Base-by-base conservation (phyloP, 2,113 vertebrate species). In the Indicator indicator region DNA sequence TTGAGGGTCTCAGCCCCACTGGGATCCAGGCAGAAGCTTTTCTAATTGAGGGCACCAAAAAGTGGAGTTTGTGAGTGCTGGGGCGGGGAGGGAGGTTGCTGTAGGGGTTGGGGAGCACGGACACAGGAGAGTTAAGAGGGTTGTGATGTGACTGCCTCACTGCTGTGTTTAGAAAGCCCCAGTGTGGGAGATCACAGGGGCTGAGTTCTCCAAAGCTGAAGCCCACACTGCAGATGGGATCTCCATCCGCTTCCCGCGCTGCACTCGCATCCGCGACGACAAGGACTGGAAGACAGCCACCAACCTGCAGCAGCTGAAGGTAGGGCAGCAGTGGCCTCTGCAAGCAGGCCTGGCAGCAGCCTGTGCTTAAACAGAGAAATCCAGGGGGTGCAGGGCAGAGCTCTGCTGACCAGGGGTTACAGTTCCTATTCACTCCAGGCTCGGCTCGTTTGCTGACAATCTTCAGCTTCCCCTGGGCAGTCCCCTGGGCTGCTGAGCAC, bases 101-200 rank as follows among this genome's bases (percentile, higher is more conserved):
- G 15, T 7, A 27, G 60, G 27, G 27, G 73, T 3, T 16, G 3
- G 32, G 23, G 63, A 54, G 13, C 21, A 9, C 27, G 13, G 36
- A 4, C 2, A 0, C 5, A 0, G 8, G 5, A 18, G 44, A 10
- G 28, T n/a, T 64, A 16, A 21, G 8, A 4, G 50, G 11, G 20
- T 2, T 5, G 28, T 89, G 88, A 90, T 2, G 0, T 23, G 68
- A 11, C 12, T 72, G 50, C 67, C 50, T 54, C 24, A 5, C 27
- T 44, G 4, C 58, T 85, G 36, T 93, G 27, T 72, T 16, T 95
- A 99, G 99, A 98, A 97, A 94, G 99, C 99, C 1, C 99, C 99
- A 0, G 98, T 99, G 56, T 99, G 99, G 99, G 99, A 99, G 97
- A 99, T 99, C 91, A 99, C 99, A 0, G 99, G 99, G 3, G 99